Conservation (phyloP, 2,113 vertebrate species). For the Naja naja region DNA sequence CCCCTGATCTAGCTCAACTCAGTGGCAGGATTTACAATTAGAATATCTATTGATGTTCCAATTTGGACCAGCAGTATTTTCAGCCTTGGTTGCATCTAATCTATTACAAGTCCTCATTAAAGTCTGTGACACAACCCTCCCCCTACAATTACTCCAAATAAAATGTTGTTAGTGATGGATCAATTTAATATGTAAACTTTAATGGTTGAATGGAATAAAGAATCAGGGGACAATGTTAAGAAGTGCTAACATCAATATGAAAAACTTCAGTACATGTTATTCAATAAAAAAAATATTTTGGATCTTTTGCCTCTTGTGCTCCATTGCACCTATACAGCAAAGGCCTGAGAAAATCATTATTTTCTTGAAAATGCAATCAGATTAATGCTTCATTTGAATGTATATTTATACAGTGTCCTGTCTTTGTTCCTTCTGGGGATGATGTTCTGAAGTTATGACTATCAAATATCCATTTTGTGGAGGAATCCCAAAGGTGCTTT, state of each 20-base stretch:
- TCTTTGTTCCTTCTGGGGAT: not conserved
- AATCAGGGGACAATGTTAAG: not conserved
- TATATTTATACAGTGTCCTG: not conserved
- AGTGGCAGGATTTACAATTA: not conserved
- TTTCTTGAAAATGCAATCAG: not conserved
- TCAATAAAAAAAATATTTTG: not conserved
- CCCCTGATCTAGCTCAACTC: not conserved
- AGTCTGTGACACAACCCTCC: not conserved
- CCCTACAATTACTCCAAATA: not conserved
- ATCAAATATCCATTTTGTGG: not conserved
- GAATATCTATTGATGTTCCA: not conserved
- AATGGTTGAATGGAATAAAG: not conserved
- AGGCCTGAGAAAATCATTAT: not conserved
- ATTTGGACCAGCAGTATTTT: not conserved
- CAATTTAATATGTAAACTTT: not conserved
- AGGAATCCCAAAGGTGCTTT: not conserved
- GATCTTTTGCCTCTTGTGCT: not conserved
- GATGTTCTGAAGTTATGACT: not conserved
- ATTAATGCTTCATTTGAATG: not conserved
- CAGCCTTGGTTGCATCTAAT: not conserved
- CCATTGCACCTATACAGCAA: not conserved
- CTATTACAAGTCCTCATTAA: not conserved
- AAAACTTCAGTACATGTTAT: not conserved
- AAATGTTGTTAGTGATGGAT: not conserved
- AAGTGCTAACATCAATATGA: not conserved